Conservation (phyloP, 35 echinoderm and acorn worm genomes). For the Amphiura filiformis region DNA sequence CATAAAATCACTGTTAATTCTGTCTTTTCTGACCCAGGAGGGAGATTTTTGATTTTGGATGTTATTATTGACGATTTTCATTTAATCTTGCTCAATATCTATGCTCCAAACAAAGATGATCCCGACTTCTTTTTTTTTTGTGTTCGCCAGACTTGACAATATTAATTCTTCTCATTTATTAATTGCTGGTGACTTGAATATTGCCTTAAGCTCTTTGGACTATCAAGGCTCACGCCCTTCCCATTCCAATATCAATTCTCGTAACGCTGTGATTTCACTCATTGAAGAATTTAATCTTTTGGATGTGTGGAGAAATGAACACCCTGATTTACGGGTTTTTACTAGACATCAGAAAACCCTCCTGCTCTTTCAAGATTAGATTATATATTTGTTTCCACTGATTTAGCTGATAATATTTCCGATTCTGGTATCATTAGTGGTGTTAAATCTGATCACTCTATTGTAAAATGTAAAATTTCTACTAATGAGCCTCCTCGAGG, state of each 20-base stretch:
- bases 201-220: conserved; percentile 1
- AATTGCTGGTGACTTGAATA: neutral
- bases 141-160: neutral
- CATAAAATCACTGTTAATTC: neutral
- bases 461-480: neutral
- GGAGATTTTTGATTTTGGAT: neutral
- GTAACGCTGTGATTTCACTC: neutral
- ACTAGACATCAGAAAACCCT: neutral
- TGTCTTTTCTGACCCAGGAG: neutral
- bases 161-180: neutral
- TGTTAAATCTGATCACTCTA: neutral
- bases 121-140: neutral
- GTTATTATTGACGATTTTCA: neutral
- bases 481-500: neutral
- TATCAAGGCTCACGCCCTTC: neutral
- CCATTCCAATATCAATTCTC: neutral
- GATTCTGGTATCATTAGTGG: neutral
- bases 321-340: neutral
- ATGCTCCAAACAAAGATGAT: neutral
- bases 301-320: neutral
- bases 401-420: neutral
- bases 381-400: neutral
- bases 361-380: neutral
- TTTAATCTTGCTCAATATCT: neutral
- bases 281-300: neutral